Evolutionary conservation across 2,888 invertebrate species (phyloP), one percentile per base, ranked within the genome.

Genomic region (Andrena flavipes): DNA sequence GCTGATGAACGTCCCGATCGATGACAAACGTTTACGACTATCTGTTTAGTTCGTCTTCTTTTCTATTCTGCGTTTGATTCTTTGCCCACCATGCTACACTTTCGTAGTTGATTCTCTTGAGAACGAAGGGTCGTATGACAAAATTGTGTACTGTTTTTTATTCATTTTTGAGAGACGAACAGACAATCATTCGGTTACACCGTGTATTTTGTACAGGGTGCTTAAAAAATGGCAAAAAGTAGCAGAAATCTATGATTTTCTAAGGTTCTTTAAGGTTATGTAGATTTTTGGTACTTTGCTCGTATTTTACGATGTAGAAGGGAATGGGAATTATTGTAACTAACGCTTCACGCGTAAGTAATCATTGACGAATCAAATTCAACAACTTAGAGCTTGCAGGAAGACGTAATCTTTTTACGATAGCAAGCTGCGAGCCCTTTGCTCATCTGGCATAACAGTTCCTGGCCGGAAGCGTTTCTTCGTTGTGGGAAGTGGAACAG

Each of bases 401-500:
- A 76, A 56, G 48, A 8, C 16, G 63, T 72, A 64, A 76, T 63
- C 42, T 74, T 74, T 77, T 71, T 48, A 74, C 56, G 59, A 60
- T 74, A 23, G 26, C 29, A 56, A 7, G 30, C n/a, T 33, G 10
- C 35, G 42, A 60, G 65, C 74, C 59, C 75, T 78, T 67, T 62
- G 23, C 74, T 74, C 74, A 42, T 63, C 29, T 30, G 23, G 59
- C 16, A 51, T 75, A 78, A 75, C 67, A 78, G 75, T 67, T 60
- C 51, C 59, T 35, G 29, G 35, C 35, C 65, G 62, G 76, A 78
- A 75, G 29, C 13, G 26, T 35, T 67, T 75, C 49, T 77, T 65
- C 67, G 16, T 78, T 68, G 67, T 54, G 62, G 67, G 67, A 75
- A 78, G 54, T 68, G 23, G 54, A 76, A 75, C 67, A 33, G 67